phyloP scores from a whole-genome alignment of 2,888 invertebrate species.

The Cylloceria caligata region DNA sequence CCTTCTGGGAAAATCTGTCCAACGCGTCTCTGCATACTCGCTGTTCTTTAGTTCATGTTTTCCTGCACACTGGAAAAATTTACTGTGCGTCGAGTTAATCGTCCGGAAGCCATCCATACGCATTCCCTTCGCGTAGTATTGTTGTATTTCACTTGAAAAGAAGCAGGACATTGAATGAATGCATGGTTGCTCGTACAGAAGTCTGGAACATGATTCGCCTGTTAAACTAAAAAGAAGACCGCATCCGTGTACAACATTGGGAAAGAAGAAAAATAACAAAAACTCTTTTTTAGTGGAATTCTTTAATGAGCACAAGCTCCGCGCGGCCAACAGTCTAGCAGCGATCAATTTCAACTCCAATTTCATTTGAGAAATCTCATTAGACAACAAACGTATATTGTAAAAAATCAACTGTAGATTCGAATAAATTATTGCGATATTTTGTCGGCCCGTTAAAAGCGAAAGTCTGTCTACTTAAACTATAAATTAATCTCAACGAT shows the following conservation, averaged over 20 bases:
- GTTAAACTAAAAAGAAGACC: background rate
- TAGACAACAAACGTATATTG: no score
- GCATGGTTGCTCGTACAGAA: background rate
- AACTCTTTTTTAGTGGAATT: background rate
- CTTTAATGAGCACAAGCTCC: background rate
- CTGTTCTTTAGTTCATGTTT: background rate
- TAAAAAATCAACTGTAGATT: background rate
- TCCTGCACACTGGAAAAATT: slow-evolving; percentile 6
- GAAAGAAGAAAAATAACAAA: background rate
- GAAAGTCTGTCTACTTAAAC: background rate
- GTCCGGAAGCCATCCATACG: background rate
- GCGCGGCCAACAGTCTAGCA: no score
- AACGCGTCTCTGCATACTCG: background rate
- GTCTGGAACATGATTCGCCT: background rate
- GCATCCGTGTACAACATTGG: background rate
- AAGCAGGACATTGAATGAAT: background rate
- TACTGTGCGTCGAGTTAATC: background rate
- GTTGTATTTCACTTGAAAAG: background rate
- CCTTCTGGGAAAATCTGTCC: slow-evolving; percentile 34
- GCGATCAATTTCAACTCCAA: background rate
- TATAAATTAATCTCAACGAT: background rate
- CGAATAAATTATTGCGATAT: background rate
- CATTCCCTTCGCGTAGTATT: background rate
- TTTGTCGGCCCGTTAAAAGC: background rate
- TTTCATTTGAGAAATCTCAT: no score